Evolutionary conservation across 2,113 vertebrate genomes (phyloP), one percentile per base, ranked within the genome.

Genomic region (Pelecanus crispus): DNA sequence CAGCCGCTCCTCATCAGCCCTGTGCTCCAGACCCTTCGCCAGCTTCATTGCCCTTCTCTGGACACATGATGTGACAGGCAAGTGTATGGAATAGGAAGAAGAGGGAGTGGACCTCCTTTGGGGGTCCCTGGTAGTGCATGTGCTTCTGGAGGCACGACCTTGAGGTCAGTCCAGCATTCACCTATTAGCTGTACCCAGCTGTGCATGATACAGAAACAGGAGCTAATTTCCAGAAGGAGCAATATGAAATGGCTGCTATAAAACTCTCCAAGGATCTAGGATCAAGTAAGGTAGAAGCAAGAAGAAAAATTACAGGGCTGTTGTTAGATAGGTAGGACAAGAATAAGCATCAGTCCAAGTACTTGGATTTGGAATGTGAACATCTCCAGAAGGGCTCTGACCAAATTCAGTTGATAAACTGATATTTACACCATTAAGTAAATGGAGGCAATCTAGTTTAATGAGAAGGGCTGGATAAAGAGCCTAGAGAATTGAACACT

Each of bases 171-270:
- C 3, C 55, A 72, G 25, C 8, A 22, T 42, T 59, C 13, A 49
- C 6, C 2, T n/a, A 2, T 34, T 62, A 49, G 2, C 15, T 63
- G 7, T 22, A 63, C 10, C 1, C 17, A 45, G 11, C 6, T n/a
- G 42, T 53, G 17, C 18, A 40, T 0, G 0, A 22, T 45, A 8
- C 2, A 38, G 32, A 81, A 78, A 22, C 1, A 42, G 7, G 3
- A 77, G 13, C 3, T 38, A 8, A 53, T 62, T 74, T 31, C 55
- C 47, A n/a, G 13, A 84, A 53, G 1, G 24, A 5, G 1, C 4
- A 55, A 17, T 25, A 11, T 52, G 21, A 79, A 84, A 79, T 65
- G 13, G 5, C 11, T 90, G 4, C 28, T 21, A 3, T 58, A 16
- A 81, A 88, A 49, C 14, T 66, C 18, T 47, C 15, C 22, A 32